Evolutionary conservation across 2,113 vertebrate species (phyloP), one percentile per base, ranked within the genome.

Genomic region (Sardina pilchardus): DNA sequence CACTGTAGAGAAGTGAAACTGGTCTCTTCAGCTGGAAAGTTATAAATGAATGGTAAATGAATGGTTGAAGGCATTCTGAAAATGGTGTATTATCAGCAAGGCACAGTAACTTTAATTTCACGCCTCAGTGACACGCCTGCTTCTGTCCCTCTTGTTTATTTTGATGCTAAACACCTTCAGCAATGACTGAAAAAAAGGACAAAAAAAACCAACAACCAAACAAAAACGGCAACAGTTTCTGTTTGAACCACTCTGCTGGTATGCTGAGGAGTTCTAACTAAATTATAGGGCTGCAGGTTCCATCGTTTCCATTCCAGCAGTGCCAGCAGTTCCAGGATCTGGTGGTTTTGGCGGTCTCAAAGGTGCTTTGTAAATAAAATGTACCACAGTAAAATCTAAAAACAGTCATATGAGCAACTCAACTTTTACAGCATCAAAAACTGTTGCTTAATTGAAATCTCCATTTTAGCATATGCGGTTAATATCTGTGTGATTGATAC

Each of bases 21-120:
- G 63, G n/a, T 34, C 63, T 71, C 26, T 34, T 71, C 30, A 3
- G 26, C 63, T 71, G 63, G 85, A 78, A 86, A 71, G 80, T 87
- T 82, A 19, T 59, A 84, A 47, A 87, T 63, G 59, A 63, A 78
- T 53, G 43, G 83, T 34, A 82, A 67, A 81, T 47, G 81, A 85
- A 86, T 86, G 67, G 84, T 90, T 91, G 39, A 84, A 82, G 91
- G 89, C 88, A 67, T 85, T 84, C 83, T 81, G 82, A 53, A 86
- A 86, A 88, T 83, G 24, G 45, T 67, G 86, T 81, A 90, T 90
- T 91, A 91, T 91, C 90, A 91, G 82, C 89, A 86, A 56, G 85
- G 81, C 88, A 84, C 89, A 90, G 89, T 78, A 44, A 87, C 86
- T 82, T 50, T 89, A 84, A 92, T 92, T 92, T 89, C 85, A 89